Percentiles rank a stretch among this genome's conserved stretches.
Evolutionary conservation across 2,797 vertebrate genomes (phyloP).

Genomic region (Clarias laeviceps): DNA sequence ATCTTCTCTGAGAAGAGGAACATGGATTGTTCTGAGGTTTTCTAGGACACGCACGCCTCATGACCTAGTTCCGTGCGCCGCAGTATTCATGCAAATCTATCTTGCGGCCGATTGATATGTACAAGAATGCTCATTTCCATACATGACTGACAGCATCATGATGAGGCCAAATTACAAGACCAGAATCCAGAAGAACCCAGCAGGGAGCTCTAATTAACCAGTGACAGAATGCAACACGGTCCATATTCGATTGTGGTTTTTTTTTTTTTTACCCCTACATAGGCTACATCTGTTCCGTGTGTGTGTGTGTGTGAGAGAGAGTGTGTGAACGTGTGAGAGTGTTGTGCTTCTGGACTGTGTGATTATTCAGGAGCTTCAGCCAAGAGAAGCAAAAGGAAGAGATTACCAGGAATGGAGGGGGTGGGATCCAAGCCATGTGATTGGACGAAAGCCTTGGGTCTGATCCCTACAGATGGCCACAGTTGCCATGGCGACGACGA

Average conservation of each 20-base stretch:
- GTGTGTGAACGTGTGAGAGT: constrained; percentile 26
- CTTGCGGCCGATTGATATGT: background rate
- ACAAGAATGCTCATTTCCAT: constrained; percentile 5
- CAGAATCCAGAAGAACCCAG: constrained; percentile 3
- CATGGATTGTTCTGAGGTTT: constrained; percentile 33
- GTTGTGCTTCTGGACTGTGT: constrained; percentile 14
- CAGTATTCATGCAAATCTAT: constrained; percentile 20
- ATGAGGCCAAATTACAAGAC: background rate
- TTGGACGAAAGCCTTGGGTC: constrained; percentile 62
- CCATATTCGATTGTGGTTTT: background rate
- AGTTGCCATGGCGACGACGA: constrained; percentile 70
- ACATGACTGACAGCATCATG: background rate
- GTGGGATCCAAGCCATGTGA: constrained; percentile 57
- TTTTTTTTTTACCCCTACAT: constrained; percentile 18
- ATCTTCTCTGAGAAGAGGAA: constrained; percentile 25
- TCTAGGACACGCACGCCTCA: constrained; percentile 46
- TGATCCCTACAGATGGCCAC: constrained; percentile 74
- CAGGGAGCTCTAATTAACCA: constrained; percentile 22
- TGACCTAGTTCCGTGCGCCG: constrained; percentile 49
- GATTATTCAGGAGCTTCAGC: constrained; percentile 36
- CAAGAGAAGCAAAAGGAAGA: constrained; percentile 43
- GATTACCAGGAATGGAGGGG: constrained; percentile 42
- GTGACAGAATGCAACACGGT: constrained; percentile 17
- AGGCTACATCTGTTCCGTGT: constrained; percentile 18
- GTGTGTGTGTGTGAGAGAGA: constrained; percentile 13